These are phyloP conservation scores for Neria commutata DNA, from an alignment of 2,888 invertebrate species.

Conservation along the genomic window DNA sequence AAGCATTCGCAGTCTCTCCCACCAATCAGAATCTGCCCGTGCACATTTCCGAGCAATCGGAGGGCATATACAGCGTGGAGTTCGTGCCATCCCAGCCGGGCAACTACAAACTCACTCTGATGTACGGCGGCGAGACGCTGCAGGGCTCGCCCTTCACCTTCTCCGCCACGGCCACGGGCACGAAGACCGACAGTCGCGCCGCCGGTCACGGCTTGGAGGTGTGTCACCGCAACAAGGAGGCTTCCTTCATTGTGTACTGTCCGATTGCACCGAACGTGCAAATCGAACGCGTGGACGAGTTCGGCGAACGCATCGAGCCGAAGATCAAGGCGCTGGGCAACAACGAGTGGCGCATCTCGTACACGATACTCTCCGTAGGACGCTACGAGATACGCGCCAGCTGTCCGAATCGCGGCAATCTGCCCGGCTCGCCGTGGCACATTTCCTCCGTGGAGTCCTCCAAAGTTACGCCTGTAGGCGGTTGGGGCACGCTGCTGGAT, in stretches of 20 bases:
- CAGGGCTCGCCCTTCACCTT: constrained; percentile 67
- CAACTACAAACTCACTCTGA: constrained; percentile 69
- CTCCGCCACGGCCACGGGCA: constrained; percentile 67
- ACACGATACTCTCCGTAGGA: constrained; percentile 90
- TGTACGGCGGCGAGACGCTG: constrained; percentile 71
- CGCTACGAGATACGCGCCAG: constrained; percentile 87
- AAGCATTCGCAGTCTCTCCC: constrained; percentile 86
- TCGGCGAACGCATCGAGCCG: constrained; percentile 61
- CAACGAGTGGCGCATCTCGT: constrained; percentile 88
- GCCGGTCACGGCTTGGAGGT: constrained; percentile 73
- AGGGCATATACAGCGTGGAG: constrained; percentile 75
- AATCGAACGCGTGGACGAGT: constrained; percentile 63
- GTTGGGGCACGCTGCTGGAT: constrained; percentile 84
- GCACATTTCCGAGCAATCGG: constrained; percentile 74
- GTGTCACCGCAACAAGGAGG: constrained; percentile 74
- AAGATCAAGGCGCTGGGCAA: constrained; percentile 66
- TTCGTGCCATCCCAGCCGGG: constrained; percentile 84
- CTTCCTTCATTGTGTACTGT: constrained; percentile 70
- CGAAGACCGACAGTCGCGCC: constrained; percentile 66
- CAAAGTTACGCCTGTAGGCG: constrained; percentile 70
- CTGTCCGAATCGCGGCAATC: constrained; percentile 66
- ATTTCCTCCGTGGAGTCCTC: constrained; percentile 64
- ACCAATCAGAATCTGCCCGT: constrained; percentile 83
- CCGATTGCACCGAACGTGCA: constrained; percentile 69
- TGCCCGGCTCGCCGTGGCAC: constrained; percentile 83